These are phyloP conservation scores for Ypsolopha scabrella DNA, from an alignment of 2,888 invertebrate species.

Conservation along the genomic window DNA sequence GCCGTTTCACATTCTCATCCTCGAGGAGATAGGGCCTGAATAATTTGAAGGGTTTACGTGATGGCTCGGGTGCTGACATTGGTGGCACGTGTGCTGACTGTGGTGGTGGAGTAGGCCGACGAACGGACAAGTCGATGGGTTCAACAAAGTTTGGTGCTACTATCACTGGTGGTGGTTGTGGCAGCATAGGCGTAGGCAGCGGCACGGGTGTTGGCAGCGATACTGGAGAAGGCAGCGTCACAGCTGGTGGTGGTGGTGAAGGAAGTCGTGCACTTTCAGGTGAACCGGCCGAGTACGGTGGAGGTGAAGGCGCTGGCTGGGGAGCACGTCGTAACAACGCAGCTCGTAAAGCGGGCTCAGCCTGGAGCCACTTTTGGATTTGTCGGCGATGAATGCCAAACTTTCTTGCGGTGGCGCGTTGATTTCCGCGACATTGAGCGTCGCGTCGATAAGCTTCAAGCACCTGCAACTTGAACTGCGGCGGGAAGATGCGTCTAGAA, in stretches of 20 bases:
- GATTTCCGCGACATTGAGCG: slow-evolving; percentile 89
- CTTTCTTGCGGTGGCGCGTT: slow-evolving; percentile 89
- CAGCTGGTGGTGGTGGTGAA: slow-evolving; percentile 29
- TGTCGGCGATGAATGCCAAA: slow-evolving; percentile 91
- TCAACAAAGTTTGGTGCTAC: slow-evolving; percentile 42
- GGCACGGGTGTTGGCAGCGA: slow-evolving; percentile 28
- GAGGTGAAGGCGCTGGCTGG: slow-evolving; percentile 60
- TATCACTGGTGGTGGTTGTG: slow-evolving; percentile 18
- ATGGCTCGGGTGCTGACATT: slow-evolving; percentile 34
- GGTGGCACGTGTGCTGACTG: slow-evolving; percentile 27
- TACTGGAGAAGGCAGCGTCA: slow-evolving; percentile 34
- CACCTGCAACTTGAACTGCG: slow-evolving; percentile 90
- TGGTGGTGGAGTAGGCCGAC: slow-evolving; percentile 30
- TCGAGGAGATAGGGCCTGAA: slow-evolving; percentile 83
- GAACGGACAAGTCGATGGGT: slow-evolving; percentile 23
- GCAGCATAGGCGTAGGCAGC: slow-evolving; percentile 29
- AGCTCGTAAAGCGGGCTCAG: slow-evolving; percentile 82
- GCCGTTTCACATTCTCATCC: slow-evolving; percentile 61
- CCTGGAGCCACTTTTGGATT: slow-evolving; percentile 93
- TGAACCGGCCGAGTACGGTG: slow-evolving; percentile 52
- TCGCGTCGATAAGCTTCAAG: slow-evolving; percentile 89
- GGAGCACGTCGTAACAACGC: slow-evolving; percentile 70
- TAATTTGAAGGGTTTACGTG: slow-evolving; percentile 76
- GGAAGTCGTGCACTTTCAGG: slow-evolving; percentile 58
- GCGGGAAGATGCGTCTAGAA: slow-evolving; percentile 88